Base-by-base conservation (phyloP, 2,797 vertebrate genomes). In the Cossypha dichroa region DNA sequence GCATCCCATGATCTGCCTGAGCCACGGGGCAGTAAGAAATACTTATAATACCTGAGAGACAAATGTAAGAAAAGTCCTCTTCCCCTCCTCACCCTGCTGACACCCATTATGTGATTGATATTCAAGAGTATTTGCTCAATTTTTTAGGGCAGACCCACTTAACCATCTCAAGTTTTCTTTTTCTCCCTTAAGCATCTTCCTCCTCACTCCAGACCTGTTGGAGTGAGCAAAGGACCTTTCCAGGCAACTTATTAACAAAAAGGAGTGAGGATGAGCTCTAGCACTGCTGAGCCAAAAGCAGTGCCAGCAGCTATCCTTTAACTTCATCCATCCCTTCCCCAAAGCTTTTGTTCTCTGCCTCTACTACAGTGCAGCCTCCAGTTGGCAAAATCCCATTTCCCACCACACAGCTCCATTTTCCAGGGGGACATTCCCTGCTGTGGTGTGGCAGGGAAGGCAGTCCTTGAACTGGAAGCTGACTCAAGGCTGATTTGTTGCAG, bases 91-190 rank as follows among this genome's bases (percentile, higher is more conserved):
- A 34, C 18, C 12, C 17, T 81, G 3, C 10, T 63, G 33, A 31
- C n/a, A 54, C 12, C 5, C 6, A 1, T 29, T 34, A 7, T 9
- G 12, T 25, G 12, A 4, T 13, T 25, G 12, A 3, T 15, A 56
- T 34, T 81, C 55, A 84, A 68, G 8, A 54, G 7, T 11, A 67
- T 13, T 17, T 18, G 3, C 11, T 74, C 17, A 10, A 7, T n/a
- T 60, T 59, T 70, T 51, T 5, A 43, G 17, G 43, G 31, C 16
- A 64, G 64, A 46, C 8, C 5, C 22, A 34, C 33, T 13, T 18
- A 23, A 60, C 16, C 19, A 38, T 20, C 10, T 54, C 22, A 49
- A 73, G 17, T 16, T 82, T 84, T 23, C 11, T 72, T 93, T 56
- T 13, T 63, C 29, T 75, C 15, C 13, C 22, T 81, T 33, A 26